Evolutionary conservation across 2,888 invertebrate species (phyloP).

Genomic region (Apotomis betuletana): DNA sequence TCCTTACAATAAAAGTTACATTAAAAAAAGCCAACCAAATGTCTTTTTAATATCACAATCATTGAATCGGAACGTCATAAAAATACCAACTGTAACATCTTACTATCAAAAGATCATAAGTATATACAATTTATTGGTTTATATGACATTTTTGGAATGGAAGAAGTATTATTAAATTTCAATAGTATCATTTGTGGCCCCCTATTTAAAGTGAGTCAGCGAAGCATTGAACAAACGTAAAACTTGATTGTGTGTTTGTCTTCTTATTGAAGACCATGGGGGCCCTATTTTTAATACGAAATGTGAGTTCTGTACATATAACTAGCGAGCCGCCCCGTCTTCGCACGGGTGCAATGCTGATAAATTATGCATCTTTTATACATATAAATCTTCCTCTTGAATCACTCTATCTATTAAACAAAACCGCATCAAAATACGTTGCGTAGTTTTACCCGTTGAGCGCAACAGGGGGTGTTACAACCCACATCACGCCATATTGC

Average conservation of each 20-base stretch:
- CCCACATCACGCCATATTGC: too few relatives aligned
- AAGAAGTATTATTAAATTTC: slow-evolving; percentile 3
- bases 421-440: too few relatives aligned
- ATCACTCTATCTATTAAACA: too few relatives aligned
- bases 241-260: slow-evolving; percentile 19
- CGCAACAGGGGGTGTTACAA: too few relatives aligned
- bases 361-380: too few relatives aligned
- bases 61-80: slow-evolving; percentile 4
- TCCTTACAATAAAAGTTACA: background rate
- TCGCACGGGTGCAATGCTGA: too few relatives aligned
- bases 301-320: too few relatives aligned
- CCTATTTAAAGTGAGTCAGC: background rate
- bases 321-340: too few relatives aligned
- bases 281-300: background rate
- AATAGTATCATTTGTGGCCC: slow-evolving; percentile 7
- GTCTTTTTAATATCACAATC: slow-evolving; percentile 25
- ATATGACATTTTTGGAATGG: background rate
- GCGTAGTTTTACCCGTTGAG: too few relatives aligned
- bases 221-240: background rate
- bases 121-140: background rate
- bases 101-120: background rate
- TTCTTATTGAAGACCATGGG: background rate
- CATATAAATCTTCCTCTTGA: too few relatives aligned
- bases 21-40: slow-evolving; percentile 4
- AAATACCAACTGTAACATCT: background rate